Conservation (phyloP, 53 echinoderm and acorn worm genomes). For the Apostichopus leukothele region DNA sequence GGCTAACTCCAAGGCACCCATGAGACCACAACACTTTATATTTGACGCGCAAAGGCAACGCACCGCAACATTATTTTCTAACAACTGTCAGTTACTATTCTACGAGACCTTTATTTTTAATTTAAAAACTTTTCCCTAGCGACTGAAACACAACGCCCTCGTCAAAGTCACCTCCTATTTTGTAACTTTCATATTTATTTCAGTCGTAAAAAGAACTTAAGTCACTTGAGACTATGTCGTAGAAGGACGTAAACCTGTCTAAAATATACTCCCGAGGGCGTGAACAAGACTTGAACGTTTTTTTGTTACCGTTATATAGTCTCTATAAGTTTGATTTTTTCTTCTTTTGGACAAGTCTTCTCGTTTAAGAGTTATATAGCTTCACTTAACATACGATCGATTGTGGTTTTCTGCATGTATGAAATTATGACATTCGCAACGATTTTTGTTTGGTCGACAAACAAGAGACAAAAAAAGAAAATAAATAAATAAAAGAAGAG, state of each 20-base stretch:
- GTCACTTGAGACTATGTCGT: background rate
- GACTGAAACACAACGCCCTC: slow-evolving; percentile 14
- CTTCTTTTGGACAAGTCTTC: too few species aligned
- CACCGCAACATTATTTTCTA: slow-evolving; percentile 13
- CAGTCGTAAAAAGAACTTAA: slow-evolving; percentile 13
- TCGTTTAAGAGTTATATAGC: too few species aligned
- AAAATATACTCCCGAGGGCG: background rate
- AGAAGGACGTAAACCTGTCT: slow-evolving; percentile 6
- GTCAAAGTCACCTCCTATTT: slow-evolving; percentile 13
- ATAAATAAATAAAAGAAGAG: too few species aligned
- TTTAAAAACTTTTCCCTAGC: slow-evolving; percentile 7
- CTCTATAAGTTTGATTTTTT: too few species aligned
- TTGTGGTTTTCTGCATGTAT: too few species aligned
- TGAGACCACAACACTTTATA: too few species aligned
- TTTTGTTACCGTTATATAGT: too few species aligned
- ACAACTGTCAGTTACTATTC: slow-evolving; percentile 7
- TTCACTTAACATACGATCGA: background rate
- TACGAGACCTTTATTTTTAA: slow-evolving; percentile 13
- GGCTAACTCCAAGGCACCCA: too few species aligned
- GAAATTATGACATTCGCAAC: too few species aligned
- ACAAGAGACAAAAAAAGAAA: too few species aligned
- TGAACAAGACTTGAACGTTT: too few species aligned
- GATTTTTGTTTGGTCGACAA: too few species aligned
- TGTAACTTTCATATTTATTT: background rate
- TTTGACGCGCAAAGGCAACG: background rate